Evolutionary conservation across 2,888 invertebrate species (phyloP).

Genomic region (Pandemis cinnamomeana): DNA sequence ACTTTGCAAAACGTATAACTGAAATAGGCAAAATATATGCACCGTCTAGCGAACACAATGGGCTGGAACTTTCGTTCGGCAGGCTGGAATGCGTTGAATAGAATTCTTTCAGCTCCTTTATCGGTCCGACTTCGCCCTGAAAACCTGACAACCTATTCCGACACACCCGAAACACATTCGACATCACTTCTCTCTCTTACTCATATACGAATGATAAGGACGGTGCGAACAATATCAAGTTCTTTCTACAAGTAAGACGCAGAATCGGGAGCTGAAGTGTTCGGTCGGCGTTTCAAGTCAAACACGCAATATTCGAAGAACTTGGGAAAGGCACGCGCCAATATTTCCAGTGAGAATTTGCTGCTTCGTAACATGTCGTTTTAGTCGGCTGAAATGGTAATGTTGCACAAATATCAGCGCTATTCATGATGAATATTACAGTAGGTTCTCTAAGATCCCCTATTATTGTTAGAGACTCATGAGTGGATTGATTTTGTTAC

Average conservation of each 20-base stretch:
- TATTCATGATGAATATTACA: not conserved
- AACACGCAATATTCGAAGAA: slow-evolving; percentile 44
- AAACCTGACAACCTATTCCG: slow-evolving; percentile 45
- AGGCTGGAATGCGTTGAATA: slow-evolving; percentile 63
- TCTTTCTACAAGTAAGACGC: not conserved
- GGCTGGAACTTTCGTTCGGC: slow-evolving; percentile 50
- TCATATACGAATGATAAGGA: slow-evolving; percentile 11
- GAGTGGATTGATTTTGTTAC: not conserved
- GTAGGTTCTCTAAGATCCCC: too few species aligned
- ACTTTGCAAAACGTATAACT: slow-evolving; percentile 34
- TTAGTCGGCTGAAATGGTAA: slow-evolving; percentile 14
- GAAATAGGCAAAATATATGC: slow-evolving; percentile 52
- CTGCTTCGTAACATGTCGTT: slow-evolving; percentile 13
- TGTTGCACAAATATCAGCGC: slow-evolving; percentile 6
- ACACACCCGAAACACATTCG: slow-evolving; percentile 3
- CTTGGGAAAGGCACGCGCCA: slow-evolving; percentile 43
- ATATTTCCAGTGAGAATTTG: slow-evolving; percentile 37
- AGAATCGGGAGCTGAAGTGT: slow-evolving; percentile 17
- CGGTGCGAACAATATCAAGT: slow-evolving; percentile 7
- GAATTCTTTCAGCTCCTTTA: slow-evolving; percentile 65
- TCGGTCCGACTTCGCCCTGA: slow-evolving; percentile 49
- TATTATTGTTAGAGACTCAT: too few species aligned
- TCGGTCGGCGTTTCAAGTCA: slow-evolving; percentile 34
- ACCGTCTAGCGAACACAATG: slow-evolving; percentile 52
- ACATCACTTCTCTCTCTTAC: slow-evolving; percentile 16